A percentile compares a stretch with the other conserved stretches of the same genome.
Evolutionary conservation across 2,797 vertebrate species (phyloP).

Genomic region (Mus minutoides): DNA sequence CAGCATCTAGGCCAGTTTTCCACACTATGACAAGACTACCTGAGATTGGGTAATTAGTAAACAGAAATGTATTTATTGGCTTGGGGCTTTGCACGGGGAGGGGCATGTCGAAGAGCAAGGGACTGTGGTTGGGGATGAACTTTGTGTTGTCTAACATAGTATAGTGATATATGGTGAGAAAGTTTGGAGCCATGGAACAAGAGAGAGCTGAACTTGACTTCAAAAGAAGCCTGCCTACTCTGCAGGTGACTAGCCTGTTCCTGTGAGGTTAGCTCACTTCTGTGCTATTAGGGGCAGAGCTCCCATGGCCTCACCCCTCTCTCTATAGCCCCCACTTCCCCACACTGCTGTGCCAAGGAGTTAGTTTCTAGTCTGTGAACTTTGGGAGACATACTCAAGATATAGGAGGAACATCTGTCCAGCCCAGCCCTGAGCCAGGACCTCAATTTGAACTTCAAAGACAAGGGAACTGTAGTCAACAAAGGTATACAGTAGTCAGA

Average conservation of each 20-base stretch:
- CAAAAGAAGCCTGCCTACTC: background rate
- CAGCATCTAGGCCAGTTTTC: background rate
- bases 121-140: too few species aligned
- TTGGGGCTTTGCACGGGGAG: background rate
- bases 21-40: background rate
- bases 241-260: background rate
- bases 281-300: background rate
- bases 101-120: background rate
- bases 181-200: background rate
- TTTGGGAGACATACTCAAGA: background rate
- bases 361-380: background rate
- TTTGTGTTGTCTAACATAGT: background rate
- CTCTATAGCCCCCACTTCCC: background rate
- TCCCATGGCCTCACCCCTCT: background rate
- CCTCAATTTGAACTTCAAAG: slow-evolving; percentile 16
- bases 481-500: background rate
- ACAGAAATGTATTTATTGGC: background rate
- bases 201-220: background rate
- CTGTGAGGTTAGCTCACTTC: too few species aligned
- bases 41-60: background rate
- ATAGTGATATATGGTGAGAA: background rate
- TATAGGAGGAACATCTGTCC: background rate
- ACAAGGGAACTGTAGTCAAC: background rate
- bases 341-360: background rate
- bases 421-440: background rate